Conservation (phyloP, 2,888 invertebrate genomes). For the Therioaphis trifolii region DNA sequence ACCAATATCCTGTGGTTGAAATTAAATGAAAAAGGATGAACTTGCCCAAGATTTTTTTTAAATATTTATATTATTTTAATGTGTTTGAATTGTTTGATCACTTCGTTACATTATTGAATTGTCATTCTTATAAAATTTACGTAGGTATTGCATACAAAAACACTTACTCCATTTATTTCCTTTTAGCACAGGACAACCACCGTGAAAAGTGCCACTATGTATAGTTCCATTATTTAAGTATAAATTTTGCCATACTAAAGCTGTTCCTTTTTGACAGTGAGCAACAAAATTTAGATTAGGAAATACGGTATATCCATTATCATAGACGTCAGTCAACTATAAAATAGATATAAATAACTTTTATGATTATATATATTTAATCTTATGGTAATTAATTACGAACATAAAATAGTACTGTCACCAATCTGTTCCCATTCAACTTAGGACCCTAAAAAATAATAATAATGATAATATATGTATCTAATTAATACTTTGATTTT, state of each 20-base stretch:
- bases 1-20: too few species aligned
- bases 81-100: too few species aligned
- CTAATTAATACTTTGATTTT: too few species aligned
- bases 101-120: too few species aligned
- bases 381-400: not conserved
- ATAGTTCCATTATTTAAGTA: not conserved
- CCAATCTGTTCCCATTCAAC: not conserved
- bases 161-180: constrained; percentile 44
- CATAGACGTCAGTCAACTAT: constrained; percentile 2
- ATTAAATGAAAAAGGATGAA: too few species aligned
- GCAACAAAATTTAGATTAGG: constrained; percentile 2
- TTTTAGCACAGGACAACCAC: constrained; percentile 37
- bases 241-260: constrained; percentile 38
- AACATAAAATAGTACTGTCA: not conserved
- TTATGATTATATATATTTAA: not conserved
- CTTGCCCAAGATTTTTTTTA: too few species aligned
- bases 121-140: not conserved
- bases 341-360: not conserved
- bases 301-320: constrained; percentile 31
- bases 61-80: too few species aligned
- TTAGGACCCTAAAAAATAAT: too few species aligned
- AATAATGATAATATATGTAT: too few species aligned
- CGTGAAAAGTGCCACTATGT: not conserved
- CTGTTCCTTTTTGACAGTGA: constrained; percentile 4
- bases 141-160: too few species aligned